Percentiles rank a stretch among this genome's conserved stretches.
Evolutionary conservation across 2,888 invertebrate genomes (phyloP).

Genomic region (Acleris holmiana): DNA sequence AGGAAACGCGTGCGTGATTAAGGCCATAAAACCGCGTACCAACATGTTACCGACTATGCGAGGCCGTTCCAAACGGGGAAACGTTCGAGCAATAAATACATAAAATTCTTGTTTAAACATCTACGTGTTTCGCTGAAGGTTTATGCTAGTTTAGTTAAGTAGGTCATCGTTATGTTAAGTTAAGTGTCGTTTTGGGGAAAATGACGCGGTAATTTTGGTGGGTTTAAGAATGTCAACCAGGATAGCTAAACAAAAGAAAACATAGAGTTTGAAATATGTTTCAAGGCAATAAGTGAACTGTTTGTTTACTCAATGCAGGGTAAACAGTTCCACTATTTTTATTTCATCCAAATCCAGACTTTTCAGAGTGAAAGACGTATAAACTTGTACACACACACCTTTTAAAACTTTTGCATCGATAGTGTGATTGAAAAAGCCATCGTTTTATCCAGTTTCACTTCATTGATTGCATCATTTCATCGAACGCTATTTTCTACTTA

Average conservation of each 20-base stretch:
- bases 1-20: constrained; percentile 30
- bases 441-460: too few species aligned
- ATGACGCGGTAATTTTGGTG: neutral
- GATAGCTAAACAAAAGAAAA: neutral
- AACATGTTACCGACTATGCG: constrained; percentile 34
- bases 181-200: constrained; percentile 19
- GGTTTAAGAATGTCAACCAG: neutral
- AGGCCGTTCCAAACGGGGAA: constrained; percentile 33
- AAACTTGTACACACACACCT: too few species aligned
- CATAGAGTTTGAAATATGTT: neutral
- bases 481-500: too few species aligned
- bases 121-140: constrained; percentile 32
- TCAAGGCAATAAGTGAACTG: too few species aligned
- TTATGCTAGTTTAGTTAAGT: constrained; percentile 30
- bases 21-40: constrained; percentile 33
- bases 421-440: too few species aligned
- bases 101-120: constrained; percentile 37
- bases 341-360: too few species aligned
- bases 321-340: too few species aligned
- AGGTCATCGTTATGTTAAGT: constrained; percentile 20
- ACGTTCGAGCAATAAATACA: constrained; percentile 35
- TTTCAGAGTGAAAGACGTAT: too few species aligned
- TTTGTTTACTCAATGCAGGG: too few species aligned
- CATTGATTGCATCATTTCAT: too few species aligned
- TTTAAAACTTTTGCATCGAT: too few species aligned